Evolutionary conservation across 1,140 invertebrate genomes (phyloP).

Genomic region (Ips nitidus): DNA sequence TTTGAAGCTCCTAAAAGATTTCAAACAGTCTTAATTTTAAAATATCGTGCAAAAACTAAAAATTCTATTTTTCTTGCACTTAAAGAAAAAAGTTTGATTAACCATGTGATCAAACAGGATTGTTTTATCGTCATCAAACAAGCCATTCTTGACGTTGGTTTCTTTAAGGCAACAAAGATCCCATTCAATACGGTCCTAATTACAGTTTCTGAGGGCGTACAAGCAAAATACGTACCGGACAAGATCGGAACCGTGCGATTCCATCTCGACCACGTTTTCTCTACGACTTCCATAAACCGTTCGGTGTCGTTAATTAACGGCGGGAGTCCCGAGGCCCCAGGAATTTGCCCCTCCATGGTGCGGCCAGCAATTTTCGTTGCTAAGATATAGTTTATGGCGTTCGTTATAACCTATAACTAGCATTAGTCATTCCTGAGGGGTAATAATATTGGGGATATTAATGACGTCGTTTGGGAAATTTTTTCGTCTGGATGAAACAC

Average conservation of each 20-base stretch:
- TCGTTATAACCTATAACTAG: slow-evolving; percentile 35
- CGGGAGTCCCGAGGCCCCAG: slow-evolving; percentile 31
- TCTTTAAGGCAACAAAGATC: too few species aligned
- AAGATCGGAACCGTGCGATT: slow-evolving; percentile 41
- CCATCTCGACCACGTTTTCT: slow-evolving; percentile 44
- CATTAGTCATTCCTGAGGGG: slow-evolving; percentile 31
- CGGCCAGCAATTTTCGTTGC: slow-evolving; percentile 25
- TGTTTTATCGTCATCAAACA: too few species aligned
- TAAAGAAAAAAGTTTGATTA: slow-evolving; percentile 1
- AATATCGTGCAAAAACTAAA: not conserved
- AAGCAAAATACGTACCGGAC: slow-evolving; percentile 42
- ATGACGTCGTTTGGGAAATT: slow-evolving; percentile 19
- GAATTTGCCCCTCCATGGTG: slow-evolving; percentile 16
- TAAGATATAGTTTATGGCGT: slow-evolving; percentile 34
- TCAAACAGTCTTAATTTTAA: too few species aligned
- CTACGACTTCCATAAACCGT: slow-evolving; percentile 43
- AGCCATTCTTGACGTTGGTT: too few species aligned
- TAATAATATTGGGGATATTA: slow-evolving; percentile 23
- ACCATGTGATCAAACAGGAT: not conserved
- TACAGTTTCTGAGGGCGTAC: slow-evolving; percentile 43
- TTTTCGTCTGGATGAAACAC: slow-evolving; percentile 8
- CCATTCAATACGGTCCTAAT: slow-evolving; percentile 39
- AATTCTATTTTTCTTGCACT: not conserved
- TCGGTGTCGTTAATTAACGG: slow-evolving; percentile 37
- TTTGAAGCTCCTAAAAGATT: too few species aligned